Evolutionary conservation across 2,888 invertebrate species (phyloP).

Genomic region (Scaptodrosophila latifasciaeformis): DNA sequence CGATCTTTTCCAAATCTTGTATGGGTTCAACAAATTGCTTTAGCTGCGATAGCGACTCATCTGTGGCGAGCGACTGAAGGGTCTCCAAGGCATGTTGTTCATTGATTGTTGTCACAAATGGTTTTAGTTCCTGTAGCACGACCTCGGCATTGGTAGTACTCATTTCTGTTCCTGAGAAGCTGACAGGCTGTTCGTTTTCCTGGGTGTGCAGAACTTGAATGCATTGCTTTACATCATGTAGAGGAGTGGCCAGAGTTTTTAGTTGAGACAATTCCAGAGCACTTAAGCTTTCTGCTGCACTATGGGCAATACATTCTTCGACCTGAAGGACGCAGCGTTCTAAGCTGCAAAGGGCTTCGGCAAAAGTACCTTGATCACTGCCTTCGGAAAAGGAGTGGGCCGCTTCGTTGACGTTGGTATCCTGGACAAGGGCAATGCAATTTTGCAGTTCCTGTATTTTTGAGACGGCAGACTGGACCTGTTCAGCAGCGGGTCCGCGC

Average conservation of each 20-base stretch:
- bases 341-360: constrained; percentile 66
- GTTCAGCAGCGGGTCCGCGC: constrained; percentile 39
- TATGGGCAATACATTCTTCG: constrained; percentile 56
- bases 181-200: constrained; percentile 47
- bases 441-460: constrained; percentile 74
- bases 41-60: constrained; percentile 55
- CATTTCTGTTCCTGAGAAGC: constrained; percentile 33
- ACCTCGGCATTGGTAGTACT: constrained; percentile 32
- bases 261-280: constrained; percentile 51
- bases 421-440: constrained; percentile 73
- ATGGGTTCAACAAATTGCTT: constrained; percentile 72
- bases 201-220: constrained; percentile 53
- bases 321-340: constrained; percentile 69
- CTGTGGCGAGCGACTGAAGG: constrained; percentile 47
- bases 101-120: constrained; percentile 52
- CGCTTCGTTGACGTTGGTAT: constrained; percentile 67
- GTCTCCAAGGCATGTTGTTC: constrained; percentile 56
- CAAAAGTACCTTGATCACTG: constrained; percentile 66
- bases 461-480: constrained; percentile 63
- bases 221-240: constrained; percentile 63
- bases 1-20: constrained; percentile 70
- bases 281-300: constrained; percentile 45
- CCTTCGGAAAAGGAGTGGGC: constrained; percentile 65
- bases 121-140: constrained; percentile 46
- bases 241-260: constrained; percentile 56